A percentile compares a stretch with the other conserved stretches of the same genome.
Conservation (phyloP, 2,113 vertebrate species). For the Chrysemys picta region DNA sequence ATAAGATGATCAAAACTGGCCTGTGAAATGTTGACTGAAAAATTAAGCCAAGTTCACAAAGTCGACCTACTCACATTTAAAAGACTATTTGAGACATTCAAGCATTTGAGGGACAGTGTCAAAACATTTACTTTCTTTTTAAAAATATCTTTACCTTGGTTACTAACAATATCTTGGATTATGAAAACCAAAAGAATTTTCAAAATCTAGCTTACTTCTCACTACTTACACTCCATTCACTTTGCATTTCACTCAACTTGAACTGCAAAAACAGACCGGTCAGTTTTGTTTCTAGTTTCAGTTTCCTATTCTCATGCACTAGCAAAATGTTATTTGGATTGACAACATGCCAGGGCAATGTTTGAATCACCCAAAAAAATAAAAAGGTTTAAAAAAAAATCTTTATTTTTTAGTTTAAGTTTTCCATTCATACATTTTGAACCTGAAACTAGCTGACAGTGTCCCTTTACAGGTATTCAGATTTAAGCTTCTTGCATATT, state of each 20-base stretch:
- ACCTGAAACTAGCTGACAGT: conserved; percentile 12
- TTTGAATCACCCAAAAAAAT: conserved; percentile 24
- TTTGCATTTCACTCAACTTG: not conserved
- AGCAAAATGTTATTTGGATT: not conserved
- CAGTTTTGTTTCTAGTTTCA: conserved; percentile 32
- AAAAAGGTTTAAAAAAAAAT: conserved; percentile 56
- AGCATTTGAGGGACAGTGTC: conserved; percentile 62
- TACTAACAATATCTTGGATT: conserved; percentile 54
- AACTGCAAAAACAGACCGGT: not conserved
- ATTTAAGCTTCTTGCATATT: conserved; percentile 32
- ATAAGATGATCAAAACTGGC: conserved; percentile 65
- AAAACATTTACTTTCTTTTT: conserved; percentile 54
- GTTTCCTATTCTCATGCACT: not conserved
- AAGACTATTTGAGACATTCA: conserved; percentile 61
- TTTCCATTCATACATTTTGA: conserved; percentile 25
- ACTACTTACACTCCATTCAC: not conserved
- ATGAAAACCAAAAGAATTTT: conserved; percentile 59
- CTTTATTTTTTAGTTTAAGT: conserved; percentile 1
- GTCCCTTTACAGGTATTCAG: not conserved
- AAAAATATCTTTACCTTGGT: conserved; percentile 60
- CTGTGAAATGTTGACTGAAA: conserved; percentile 75
- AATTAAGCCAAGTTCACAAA: conserved; percentile 77
- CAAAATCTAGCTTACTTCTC: conserved; percentile 47
- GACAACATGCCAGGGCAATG: not conserved
- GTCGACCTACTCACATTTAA: conserved; percentile 67